Conservation (phyloP, 1,140 invertebrate genomes). For the Sminthurides bifidus region DNA sequence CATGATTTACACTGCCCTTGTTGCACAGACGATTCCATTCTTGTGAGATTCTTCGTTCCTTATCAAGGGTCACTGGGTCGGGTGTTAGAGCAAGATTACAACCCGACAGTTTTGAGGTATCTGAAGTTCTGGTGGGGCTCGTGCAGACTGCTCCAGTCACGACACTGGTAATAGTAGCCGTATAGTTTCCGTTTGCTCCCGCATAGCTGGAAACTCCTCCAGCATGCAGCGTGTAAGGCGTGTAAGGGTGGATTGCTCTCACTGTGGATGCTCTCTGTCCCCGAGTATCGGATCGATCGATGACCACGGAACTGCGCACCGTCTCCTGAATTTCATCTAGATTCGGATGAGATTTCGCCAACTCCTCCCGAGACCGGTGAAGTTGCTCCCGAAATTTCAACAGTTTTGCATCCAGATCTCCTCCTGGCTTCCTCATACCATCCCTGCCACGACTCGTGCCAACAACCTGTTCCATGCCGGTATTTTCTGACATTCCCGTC, state of each 20-base stretch:
- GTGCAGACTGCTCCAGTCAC: neutral
- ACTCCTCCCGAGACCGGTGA: constrained; percentile 17
- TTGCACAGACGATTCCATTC: constrained; percentile 11
- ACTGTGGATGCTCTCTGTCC: neutral
- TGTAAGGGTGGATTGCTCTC: too few species aligned
- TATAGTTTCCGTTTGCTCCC: too few species aligned
- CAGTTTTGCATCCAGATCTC: constrained; percentile 15
- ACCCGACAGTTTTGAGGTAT: too few species aligned
- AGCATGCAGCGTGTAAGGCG: too few species aligned
- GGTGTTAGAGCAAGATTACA: constrained; percentile 5
- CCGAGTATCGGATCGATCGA: constrained; percentile 9
- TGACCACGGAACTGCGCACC: constrained; percentile 24
- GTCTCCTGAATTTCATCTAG: constrained; percentile 16
- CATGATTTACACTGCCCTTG: constrained; percentile 5
- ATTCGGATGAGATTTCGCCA: constrained; percentile 14
- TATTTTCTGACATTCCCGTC: neutral
- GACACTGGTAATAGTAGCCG: too few species aligned
- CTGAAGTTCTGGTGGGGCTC: neutral
- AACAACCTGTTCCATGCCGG: neutral
- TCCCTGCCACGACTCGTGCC: neutral
- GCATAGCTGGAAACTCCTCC: too few species aligned
- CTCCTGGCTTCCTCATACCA: neutral
- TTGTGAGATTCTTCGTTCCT: constrained; percentile 3
- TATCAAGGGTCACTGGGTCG: constrained; percentile 12
- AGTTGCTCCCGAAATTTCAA: constrained; percentile 13